These are phyloP conservation scores for Drosophila fuyamai DNA, from an alignment of 1,140 invertebrate species.

Conservation along the genomic window DNA sequence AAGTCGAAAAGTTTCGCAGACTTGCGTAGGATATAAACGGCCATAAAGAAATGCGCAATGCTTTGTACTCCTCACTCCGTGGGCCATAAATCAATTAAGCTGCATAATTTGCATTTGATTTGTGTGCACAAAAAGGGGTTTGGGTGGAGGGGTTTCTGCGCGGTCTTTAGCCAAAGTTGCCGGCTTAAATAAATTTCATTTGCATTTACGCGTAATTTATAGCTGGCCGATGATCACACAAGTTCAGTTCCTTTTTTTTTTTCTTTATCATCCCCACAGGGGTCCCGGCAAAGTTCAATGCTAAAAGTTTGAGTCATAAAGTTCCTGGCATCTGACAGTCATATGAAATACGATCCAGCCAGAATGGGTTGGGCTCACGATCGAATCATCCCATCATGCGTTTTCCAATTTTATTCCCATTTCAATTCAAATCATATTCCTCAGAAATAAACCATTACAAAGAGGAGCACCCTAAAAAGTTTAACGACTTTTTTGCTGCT, in stretches of 20 bases:
- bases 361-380: constrained; percentile 29
- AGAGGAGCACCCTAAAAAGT: constrained; percentile 9
- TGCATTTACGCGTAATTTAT: constrained; percentile 67
- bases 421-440: constrained; percentile 47
- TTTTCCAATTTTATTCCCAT: constrained; percentile 4
- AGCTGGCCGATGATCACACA: constrained; percentile 48
- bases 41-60: constrained; percentile 62
- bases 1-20: constrained; percentile 73
- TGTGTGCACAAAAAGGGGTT: constrained; percentile 58
- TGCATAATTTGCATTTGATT: constrained; percentile 82
- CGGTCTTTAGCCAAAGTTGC: constrained; percentile 28
- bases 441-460: constrained; percentile 5
- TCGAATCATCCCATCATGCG: constrained; percentile 17
- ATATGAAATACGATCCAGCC: constrained; percentile 64
- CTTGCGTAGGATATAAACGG: constrained; percentile 47
- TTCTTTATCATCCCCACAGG: constrained; percentile 44
- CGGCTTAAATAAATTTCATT: constrained; percentile 57
- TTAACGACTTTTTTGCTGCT: constrained; percentile 52
- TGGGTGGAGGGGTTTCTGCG: not conserved
- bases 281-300: constrained; percentile 51
- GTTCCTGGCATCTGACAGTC: constrained; percentile 41
- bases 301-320: constrained; percentile 67
- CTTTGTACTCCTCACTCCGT: constrained; percentile 35
- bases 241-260: constrained; percentile 8
- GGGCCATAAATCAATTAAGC: constrained; percentile 77